Percentiles rank a stretch among this genome's conserved stretches.
Evolutionary conservation across 2,797 vertebrate genomes (phyloP).

Genomic region (Synanceia verrucosa): DNA sequence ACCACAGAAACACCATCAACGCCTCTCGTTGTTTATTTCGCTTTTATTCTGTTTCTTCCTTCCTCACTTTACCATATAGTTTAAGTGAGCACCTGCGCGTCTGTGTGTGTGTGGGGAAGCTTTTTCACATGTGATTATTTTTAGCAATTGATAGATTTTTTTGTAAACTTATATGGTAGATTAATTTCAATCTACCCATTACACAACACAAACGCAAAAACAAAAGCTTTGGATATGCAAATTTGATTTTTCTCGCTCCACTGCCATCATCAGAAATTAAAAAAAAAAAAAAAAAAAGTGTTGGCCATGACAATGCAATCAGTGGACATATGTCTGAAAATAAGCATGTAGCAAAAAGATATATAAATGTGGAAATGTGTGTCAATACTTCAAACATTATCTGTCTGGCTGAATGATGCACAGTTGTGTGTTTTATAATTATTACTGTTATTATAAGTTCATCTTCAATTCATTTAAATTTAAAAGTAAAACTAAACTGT

Average conservation of each 20-base stretch:
- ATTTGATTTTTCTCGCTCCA: not conserved
- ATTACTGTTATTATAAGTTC: too few relatives aligned
- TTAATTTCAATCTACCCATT: constrained; percentile 3
- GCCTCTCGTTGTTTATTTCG: constrained; percentile 25
- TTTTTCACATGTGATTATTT: not conserved
- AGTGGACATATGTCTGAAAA: constrained; percentile 56
- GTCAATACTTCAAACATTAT: not conserved
- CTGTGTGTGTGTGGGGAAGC: too few relatives aligned
- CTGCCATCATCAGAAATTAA: not conserved
- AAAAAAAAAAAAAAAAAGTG: not conserved
- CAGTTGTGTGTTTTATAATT: not conserved
- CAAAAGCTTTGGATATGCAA: not conserved
- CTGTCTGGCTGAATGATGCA: not conserved
- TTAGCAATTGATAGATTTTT: not conserved
- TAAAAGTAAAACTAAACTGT: not conserved
- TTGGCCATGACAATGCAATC: not conserved
- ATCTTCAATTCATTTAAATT: too few relatives aligned
- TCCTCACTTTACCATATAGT: not conserved
- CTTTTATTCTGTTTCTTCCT: not conserved
- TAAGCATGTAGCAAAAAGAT: not conserved
- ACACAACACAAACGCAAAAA: not conserved
- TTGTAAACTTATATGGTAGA: not conserved
- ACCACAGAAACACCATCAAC: constrained; percentile 18
- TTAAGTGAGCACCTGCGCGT: not conserved
- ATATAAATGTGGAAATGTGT: not conserved